phyloP scores from a whole-genome alignment of 2,888 invertebrate species.

The Tanypteryx hageni region DNA sequence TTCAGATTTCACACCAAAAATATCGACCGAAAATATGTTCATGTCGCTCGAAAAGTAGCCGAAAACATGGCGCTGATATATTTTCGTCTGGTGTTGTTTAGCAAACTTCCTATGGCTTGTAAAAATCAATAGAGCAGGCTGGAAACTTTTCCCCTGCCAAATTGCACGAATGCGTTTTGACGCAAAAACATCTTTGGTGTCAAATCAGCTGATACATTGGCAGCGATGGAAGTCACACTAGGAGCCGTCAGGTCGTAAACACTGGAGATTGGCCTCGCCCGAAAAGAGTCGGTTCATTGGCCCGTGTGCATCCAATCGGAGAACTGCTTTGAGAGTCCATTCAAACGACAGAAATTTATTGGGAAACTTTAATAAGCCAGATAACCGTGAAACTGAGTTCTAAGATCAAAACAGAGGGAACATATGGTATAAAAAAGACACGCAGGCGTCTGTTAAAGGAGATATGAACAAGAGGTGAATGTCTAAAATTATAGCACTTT shows the following conservation, averaged over 20 bases:
- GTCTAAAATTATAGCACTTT: no score
- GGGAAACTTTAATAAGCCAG: constrained; percentile 61
- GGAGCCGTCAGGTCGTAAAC: constrained; percentile 52
- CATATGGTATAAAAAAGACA: background rate
- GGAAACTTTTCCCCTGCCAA: constrained; percentile 22
- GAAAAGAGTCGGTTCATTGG: constrained; percentile 40
- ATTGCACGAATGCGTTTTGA: constrained; percentile 45
- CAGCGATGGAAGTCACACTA: constrained; percentile 55
- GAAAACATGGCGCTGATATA: background rate
- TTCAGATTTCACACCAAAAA: no score
- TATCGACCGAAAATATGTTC: background rate
- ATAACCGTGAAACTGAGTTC: constrained; percentile 43
- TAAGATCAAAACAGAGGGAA: constrained; percentile 43
- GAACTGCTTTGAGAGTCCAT: constrained; percentile 36
- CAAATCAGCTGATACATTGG: constrained; percentile 54
- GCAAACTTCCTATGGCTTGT: background rate
- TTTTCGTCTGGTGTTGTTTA: background rate
- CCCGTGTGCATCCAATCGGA: constrained; percentile 37
- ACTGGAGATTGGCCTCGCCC: constrained; percentile 44
- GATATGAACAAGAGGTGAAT: background rate
- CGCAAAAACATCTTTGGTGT: constrained; percentile 51
- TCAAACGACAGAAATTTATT: constrained; percentile 54
- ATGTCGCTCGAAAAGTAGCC: background rate
- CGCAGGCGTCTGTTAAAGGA: background rate
- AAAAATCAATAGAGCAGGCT: background rate